Base-by-base conservation (phyloP, 2,888 invertebrate species). In the Plagodis pulveraria region DNA sequence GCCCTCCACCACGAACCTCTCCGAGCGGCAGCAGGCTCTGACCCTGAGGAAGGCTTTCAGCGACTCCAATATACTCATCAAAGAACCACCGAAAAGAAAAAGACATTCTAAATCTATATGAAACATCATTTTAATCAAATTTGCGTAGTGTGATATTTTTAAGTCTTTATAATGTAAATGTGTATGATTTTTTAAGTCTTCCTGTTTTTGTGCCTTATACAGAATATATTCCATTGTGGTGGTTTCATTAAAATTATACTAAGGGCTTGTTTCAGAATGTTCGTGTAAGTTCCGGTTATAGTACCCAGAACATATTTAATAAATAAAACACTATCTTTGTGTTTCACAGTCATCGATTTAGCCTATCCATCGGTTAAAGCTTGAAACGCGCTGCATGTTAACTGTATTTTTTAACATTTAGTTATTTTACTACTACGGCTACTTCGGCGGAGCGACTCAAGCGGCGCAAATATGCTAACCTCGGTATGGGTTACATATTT, bases 41-140 rank as follows among this genome's bases (percentile, higher is more conserved):
- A 64, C 74, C 10, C 68, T 86, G 5, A 71, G 91, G 7, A 74
- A 80, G 49, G 87, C 88, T 5, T 84, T 80, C 74, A 89, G 89
- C 73, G 91, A 91, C 70, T 84, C 90, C 49, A 84, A 77, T 56
- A 77, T 87, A 35, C 70, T 85, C 56, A 73, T 84, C 63, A 86
- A 84, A 70, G 83, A 84, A 71, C 80, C 81, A 1, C 74, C 78
- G 6, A 87, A 81, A 66, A 88, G 86, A 68, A 86, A 82, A 71
- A 76, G 89, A 71, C 77, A 84, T 63, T 89, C 91, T 6, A 92
- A 91, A 81, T 91, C 91, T 58, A 76, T 91, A 46, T 91, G 22
- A 22, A 22, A 8, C 10, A 40, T 40, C 1, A 10, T 40, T 40
- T 40, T 40, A 10, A 40, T 40, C 5, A 10, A 40, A 40, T 40